These are phyloP conservation scores for Paguma larvata DNA, from an alignment of 2,797 vertebrate species.

Conservation along the genomic window DNA sequence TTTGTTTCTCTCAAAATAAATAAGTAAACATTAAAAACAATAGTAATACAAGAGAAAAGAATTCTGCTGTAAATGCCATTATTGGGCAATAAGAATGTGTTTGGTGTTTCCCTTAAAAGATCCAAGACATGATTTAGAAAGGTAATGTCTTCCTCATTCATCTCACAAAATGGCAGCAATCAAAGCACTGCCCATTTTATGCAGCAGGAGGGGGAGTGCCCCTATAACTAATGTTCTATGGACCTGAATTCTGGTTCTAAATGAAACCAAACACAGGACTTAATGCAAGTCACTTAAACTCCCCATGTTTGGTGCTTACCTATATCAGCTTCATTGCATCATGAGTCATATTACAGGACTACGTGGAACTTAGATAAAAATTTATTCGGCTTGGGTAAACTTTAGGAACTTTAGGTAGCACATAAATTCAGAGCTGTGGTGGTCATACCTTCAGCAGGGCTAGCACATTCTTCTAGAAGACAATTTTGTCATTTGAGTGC, in stretches of 20 bases:
- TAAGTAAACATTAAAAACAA: not conserved
- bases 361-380: not conserved
- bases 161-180: not conserved
- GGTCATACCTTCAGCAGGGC: not conserved
- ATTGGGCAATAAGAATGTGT: not conserved
- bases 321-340: not conserved
- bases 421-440: not conserved
- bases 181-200: not conserved
- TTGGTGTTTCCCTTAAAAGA: not conserved
- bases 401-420: not conserved
- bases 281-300: not conserved
- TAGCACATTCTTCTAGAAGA: not conserved
- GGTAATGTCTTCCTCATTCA: not conserved
- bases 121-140: not conserved
- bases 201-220: fast-evolving
- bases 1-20: not conserved
- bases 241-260: not conserved
- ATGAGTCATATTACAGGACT: not conserved
- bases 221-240: not conserved
- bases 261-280: not conserved
- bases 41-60: not conserved
- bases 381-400: not conserved
- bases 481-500: not conserved
- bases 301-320: not conserved
- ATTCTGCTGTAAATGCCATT: not conserved